These are phyloP conservation scores for Anoplolepis gracilipes DNA, from an alignment of 1,140 invertebrate species.

Conservation along the genomic window DNA sequence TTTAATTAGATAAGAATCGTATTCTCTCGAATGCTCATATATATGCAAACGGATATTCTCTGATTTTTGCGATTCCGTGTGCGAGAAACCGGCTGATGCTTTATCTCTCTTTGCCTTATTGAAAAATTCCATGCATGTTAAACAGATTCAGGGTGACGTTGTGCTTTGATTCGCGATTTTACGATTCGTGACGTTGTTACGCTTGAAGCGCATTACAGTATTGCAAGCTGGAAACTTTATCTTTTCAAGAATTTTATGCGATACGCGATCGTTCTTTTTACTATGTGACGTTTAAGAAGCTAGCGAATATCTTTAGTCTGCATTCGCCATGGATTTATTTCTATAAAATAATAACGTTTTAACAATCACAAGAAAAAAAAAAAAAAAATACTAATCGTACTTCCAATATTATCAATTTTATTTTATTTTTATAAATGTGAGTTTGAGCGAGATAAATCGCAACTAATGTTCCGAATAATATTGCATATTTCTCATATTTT, in stretches of 20 bases:
- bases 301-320: neutral
- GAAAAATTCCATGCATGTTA: slow-evolving; percentile 61
- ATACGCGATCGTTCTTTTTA: neutral
- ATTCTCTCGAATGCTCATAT: no score
- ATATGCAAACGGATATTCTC: neutral
- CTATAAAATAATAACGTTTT: neutral
- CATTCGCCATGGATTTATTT: neutral
- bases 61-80: neutral
- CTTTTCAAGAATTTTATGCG: neutral
- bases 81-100: neutral
- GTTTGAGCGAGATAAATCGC: neutral
- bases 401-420: neutral
- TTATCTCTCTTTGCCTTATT: neutral
- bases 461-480: neutral
- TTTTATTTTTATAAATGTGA: neutral
- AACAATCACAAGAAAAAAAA: neutral
- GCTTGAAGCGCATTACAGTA: neutral
- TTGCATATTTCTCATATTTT: neutral
- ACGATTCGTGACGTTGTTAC: slow-evolving; percentile 15
- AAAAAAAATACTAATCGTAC: no score
- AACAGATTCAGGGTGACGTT: slow-evolving; percentile 7
- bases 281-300: neutral
- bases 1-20: slow-evolving; percentile 37
- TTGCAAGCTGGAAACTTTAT: slow-evolving; percentile 23
- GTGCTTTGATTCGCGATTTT: slow-evolving; percentile 43